Evolutionary conservation across 2,797 vertebrate genomes (phyloP).

Genomic region (Echiichthys vipera): DNA sequence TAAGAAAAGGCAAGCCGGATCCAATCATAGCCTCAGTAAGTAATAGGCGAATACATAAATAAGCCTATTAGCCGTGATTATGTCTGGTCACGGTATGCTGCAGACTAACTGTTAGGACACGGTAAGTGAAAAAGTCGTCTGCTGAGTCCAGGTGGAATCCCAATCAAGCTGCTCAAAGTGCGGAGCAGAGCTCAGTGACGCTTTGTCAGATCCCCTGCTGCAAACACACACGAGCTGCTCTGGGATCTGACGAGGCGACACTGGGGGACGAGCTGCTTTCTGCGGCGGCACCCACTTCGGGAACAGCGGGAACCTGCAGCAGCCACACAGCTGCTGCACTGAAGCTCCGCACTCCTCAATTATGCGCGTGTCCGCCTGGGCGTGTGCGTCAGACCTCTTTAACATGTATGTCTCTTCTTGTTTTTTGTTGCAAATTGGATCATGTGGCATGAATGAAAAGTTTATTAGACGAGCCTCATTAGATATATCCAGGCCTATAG

Average conservation of each 20-base stretch:
- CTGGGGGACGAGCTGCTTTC: slow-evolving; percentile 15
- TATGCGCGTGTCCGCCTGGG: neutral
- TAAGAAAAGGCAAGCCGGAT: neutral
- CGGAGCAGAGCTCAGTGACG: neutral
- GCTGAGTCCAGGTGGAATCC: slow-evolving; percentile 72
- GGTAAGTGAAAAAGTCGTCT: slow-evolving; percentile 55
- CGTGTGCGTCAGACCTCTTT: neutral
- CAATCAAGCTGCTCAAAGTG: slow-evolving; percentile 76
- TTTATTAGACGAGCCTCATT: neutral
- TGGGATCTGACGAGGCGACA: slow-evolving; percentile 45
- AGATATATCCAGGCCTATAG: no score
- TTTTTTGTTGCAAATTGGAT: neutral
- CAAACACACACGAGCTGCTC: neutral
- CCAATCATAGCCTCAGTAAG: no score
- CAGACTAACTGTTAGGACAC: no score
- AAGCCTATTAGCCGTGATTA: neutral
- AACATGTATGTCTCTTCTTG: neutral
- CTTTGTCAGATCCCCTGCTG: slow-evolving; percentile 38
- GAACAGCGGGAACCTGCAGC: slow-evolving; percentile 69
- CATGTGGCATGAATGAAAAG: neutral
- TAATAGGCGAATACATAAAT: neutral
- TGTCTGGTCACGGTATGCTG: neutral
- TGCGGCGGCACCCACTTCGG: slow-evolving; percentile 64
- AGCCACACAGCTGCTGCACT: slow-evolving; percentile 37
- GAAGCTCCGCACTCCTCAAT: neutral